Conservation (phyloP, 2,797 vertebrate genomes). For the Pteronotus mesoamericanus region DNA sequence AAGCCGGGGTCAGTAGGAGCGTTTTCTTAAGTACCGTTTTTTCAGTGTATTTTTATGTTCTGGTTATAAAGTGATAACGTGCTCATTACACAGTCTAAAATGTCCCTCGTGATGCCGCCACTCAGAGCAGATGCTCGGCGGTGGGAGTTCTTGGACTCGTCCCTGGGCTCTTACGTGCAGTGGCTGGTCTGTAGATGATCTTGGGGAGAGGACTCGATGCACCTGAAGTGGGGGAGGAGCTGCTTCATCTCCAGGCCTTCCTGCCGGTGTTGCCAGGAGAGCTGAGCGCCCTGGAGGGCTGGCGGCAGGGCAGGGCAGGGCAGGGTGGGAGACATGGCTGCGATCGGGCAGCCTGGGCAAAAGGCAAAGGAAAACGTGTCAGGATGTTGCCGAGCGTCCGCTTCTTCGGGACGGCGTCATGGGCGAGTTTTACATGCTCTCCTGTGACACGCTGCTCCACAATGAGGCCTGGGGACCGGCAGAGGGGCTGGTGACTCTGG, state of each 20-base stretch:
- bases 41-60: neutral
- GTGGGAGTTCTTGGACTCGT: neutral
- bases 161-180: neutral
- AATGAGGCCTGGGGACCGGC: no score
- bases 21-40: neutral
- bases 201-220: neutral
- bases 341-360: neutral
- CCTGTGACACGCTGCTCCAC: neutral
- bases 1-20: neutral
- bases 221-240: accelerated
- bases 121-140: accelerated
- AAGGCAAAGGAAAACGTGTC: neutral
- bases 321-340: accelerated
- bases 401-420: accelerated
- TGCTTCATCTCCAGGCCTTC: accelerated
- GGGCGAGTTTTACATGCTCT: neutral
- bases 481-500: no score
- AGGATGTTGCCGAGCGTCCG: accelerated
- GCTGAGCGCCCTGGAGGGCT: accelerated
- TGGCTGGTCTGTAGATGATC: neutral
- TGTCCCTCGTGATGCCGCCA: accelerated
- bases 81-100: neutral
- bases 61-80: no score
- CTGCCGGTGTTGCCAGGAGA: accelerated
- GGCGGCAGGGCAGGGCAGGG: accelerated